Conservation (phyloP, 2,888 invertebrate species). For the Diabrotica balteata region DNA sequence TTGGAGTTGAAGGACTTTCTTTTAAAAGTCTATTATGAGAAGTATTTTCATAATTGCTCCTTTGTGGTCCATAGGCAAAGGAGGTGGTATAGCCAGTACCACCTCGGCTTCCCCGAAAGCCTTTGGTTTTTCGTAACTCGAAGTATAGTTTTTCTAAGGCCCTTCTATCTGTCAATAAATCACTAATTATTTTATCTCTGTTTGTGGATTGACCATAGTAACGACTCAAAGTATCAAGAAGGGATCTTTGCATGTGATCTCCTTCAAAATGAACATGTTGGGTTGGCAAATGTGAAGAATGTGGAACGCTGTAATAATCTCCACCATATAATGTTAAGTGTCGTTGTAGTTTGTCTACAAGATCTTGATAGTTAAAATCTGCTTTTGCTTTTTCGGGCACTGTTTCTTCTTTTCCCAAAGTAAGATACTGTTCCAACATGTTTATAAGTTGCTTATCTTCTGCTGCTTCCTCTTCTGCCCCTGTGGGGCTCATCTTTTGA, state of each 20-base stretch:
- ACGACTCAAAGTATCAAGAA: conserved; percentile 72
- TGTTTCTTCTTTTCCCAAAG: conserved; percentile 58
- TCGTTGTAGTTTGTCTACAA: conserved; percentile 70
- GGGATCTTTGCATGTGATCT: conserved; percentile 66
- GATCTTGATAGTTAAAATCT: conserved; percentile 68
- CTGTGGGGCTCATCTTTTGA: conserved; percentile 26
- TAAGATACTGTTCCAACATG: conserved; percentile 73
- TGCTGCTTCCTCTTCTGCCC: conserved; percentile 48
- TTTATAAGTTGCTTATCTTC: conserved; percentile 69
- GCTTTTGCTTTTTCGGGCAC: conserved; percentile 33
- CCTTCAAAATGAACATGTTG: conserved; percentile 58
- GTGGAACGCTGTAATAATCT: conserved; percentile 26
- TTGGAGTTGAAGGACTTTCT: conserved; percentile 14
- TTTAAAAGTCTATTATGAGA: background rate
- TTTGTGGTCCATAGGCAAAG: conserved; percentile 36
- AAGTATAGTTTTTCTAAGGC: conserved; percentile 77
- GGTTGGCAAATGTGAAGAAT: conserved; percentile 23
- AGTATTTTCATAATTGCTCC: conserved; percentile 36
- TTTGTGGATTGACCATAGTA: conserved; percentile 72
- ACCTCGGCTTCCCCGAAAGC: conserved; percentile 60
- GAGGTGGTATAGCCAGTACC: conserved; percentile 46
- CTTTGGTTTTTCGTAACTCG: conserved; percentile 73
- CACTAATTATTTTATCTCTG: conserved; percentile 74
- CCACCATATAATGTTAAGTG: conserved; percentile 60
- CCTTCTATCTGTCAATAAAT: conserved; percentile 75